Evolutionary conservation across 2,888 invertebrate genomes (phyloP).

Genomic region (Byasa hedistus): DNA sequence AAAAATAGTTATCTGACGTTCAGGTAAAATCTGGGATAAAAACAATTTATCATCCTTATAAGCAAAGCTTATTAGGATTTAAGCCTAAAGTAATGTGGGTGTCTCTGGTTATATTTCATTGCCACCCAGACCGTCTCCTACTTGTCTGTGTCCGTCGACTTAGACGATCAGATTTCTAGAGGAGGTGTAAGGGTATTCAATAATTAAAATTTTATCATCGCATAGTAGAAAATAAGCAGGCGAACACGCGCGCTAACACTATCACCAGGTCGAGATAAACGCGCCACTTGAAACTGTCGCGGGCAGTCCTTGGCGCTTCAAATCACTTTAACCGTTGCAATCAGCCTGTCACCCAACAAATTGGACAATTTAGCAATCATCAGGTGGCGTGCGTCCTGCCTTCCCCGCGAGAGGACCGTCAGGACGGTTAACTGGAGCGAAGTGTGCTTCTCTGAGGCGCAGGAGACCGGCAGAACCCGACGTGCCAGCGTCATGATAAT

Average conservation of each 20-base stretch:
- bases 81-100: too few relatives aligned
- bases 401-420: conserved; percentile 7
- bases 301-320: background rate
- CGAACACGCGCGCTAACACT: conserved; percentile 2
- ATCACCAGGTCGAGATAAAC: conserved; percentile 18
- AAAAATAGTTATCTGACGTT: too few relatives aligned
- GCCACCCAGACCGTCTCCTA: too few relatives aligned
- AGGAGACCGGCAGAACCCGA: background rate
- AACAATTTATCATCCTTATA: too few relatives aligned
- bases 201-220: too few relatives aligned
- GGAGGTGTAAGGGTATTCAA: too few relatives aligned
- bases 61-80: too few relatives aligned
- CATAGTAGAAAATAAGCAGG: background rate
- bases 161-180: too few relatives aligned
- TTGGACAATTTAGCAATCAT: conserved; percentile 71
- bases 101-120: too few relatives aligned
- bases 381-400: conserved; percentile 43
- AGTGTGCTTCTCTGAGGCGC: conserved; percentile 13
- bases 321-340: conserved; percentile 49
- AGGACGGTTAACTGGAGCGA: conserved; percentile 11
- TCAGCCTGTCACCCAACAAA: conserved; percentile 51
- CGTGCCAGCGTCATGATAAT: conserved; percentile 35
- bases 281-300: conserved; percentile 44
- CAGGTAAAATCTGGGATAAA: too few relatives aligned
- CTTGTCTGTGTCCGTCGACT: too few relatives aligned